Percentiles rank a stretch among this genome's conserved stretches.
These are phyloP conservation scores for Papilio polytes DNA, from an alignment of 1,140 invertebrate species.

Conservation along the genomic window DNA sequence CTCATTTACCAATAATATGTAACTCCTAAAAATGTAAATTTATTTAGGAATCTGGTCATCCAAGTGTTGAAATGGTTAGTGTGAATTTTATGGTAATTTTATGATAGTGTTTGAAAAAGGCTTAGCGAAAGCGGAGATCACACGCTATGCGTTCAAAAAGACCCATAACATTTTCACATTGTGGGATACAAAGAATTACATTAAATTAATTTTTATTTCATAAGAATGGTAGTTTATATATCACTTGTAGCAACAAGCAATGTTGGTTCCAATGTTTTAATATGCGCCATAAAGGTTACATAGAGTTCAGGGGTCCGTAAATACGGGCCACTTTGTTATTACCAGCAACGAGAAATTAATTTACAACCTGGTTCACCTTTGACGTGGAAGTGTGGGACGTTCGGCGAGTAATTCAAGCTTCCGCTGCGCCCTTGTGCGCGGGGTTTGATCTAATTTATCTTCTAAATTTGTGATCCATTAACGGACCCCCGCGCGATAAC, in stretches of 20 bases:
- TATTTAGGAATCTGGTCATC: not conserved
- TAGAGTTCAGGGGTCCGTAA: not conserved
- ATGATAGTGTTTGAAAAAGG: not conserved
- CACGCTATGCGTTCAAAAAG: not conserved
- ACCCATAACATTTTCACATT: not conserved
- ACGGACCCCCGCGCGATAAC: constrained; percentile 70
- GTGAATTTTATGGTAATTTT: constrained; percentile 17
- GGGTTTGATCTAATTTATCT: constrained; percentile 77
- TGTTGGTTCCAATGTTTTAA: not conserved
- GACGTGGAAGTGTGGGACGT: constrained; percentile 45
- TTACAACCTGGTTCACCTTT: constrained; percentile 22
- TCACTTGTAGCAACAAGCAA: not conserved
- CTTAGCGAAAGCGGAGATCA: not conserved
- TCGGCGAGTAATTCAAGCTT: constrained; percentile 66
- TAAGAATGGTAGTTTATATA: too few relatives aligned
- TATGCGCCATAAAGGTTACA: not conserved
- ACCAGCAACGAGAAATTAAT: not conserved
- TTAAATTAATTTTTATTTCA: too few relatives aligned
- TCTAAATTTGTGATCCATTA: constrained; percentile 73
- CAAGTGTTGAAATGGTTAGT: not conserved
- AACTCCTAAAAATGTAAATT: not conserved
- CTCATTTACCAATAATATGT: not conserved
- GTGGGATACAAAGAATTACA: not conserved
- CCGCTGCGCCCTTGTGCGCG: constrained; percentile 70
- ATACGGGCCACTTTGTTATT: constrained; percentile 2